phyloP scores from a whole-genome alignment of 2,113 vertebrate genomes.

The Lasiurus cinereus region DNA sequence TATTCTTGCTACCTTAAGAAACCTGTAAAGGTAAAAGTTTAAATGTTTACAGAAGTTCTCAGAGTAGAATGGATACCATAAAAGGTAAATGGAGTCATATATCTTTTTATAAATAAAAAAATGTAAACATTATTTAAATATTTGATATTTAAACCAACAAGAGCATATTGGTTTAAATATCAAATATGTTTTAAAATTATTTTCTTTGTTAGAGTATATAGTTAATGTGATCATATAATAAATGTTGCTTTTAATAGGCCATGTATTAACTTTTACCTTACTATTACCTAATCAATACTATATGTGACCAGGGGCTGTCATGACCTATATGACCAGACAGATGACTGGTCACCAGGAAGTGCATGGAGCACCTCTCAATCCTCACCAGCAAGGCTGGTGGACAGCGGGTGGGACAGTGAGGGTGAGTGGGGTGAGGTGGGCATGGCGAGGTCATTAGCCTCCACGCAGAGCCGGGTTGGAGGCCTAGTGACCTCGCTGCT shows the following conservation, averaged over 20 bases:
- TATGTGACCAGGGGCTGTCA: no score
- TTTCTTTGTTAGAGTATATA: neutral
- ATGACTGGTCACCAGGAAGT: no score
- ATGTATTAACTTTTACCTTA: neutral
- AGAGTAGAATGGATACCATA: neutral
- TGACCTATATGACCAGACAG: no score
- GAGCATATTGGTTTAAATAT: neutral
- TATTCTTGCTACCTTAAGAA: neutral
- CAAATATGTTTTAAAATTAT: neutral
- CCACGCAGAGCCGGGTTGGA: no score
- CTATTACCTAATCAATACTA: neutral
- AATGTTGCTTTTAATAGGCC: neutral
- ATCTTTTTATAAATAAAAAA: neutral
- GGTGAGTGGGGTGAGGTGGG: no score
- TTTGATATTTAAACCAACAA: neutral
- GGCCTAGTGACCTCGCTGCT: no score
- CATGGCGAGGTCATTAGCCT: no score
- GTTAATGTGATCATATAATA: neutral
- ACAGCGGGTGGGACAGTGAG: no score
- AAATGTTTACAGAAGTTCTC: neutral
- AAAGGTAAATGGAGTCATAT: neutral
- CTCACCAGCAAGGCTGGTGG: no score
- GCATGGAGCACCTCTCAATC: no score
- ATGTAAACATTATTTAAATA: neutral
- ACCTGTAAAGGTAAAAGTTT: neutral